phyloP scores from a whole-genome alignment of 2,888 invertebrate genomes.

The Adineta ricciae region DNA sequence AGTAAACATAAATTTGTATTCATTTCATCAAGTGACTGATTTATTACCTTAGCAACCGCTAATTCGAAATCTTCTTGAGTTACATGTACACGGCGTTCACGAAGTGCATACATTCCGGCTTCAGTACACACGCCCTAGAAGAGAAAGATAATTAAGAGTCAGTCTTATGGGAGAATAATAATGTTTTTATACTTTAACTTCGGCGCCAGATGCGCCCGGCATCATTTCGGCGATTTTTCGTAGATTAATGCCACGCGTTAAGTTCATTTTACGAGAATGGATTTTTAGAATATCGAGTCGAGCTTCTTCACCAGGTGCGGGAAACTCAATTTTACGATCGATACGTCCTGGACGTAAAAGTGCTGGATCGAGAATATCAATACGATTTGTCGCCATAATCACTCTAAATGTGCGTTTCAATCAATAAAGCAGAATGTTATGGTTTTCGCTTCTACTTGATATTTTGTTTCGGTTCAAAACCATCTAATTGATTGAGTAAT shows the following conservation, averaged over 20 bases:
- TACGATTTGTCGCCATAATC: constrained; percentile 98
- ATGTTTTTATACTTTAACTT: constrained; percentile 62
- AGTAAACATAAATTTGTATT: neutral
- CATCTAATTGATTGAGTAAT: constrained; percentile 92
- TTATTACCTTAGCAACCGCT: constrained; percentile 92
- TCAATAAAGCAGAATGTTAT: neutral
- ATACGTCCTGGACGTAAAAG: constrained; percentile 91
- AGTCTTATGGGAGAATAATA: constrained; percentile 50
- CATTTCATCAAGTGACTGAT: too few relatives aligned
- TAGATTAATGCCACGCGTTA: constrained; percentile 92
- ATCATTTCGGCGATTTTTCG: constrained; percentile 96
- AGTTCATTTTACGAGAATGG: constrained; percentile 97
- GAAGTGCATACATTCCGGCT: constrained; percentile 96
- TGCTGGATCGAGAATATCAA: constrained; percentile 94
- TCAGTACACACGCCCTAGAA: constrained; percentile 85
- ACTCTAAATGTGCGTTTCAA: constrained; percentile 48
- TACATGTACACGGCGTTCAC: constrained; percentile 93
- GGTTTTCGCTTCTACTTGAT: constrained; percentile 63
- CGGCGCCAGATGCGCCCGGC: constrained; percentile 98
- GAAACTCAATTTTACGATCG: constrained; percentile 98
- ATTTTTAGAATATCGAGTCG: constrained; percentile 93
- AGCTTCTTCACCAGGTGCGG: constrained; percentile 97
- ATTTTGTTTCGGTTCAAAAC: constrained; percentile 98
- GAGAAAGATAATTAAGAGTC: constrained; percentile 40
- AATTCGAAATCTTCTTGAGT: constrained; percentile 99